Conservation (phyloP, 2,113 vertebrate genomes). For the Megalops atlanticus region DNA sequence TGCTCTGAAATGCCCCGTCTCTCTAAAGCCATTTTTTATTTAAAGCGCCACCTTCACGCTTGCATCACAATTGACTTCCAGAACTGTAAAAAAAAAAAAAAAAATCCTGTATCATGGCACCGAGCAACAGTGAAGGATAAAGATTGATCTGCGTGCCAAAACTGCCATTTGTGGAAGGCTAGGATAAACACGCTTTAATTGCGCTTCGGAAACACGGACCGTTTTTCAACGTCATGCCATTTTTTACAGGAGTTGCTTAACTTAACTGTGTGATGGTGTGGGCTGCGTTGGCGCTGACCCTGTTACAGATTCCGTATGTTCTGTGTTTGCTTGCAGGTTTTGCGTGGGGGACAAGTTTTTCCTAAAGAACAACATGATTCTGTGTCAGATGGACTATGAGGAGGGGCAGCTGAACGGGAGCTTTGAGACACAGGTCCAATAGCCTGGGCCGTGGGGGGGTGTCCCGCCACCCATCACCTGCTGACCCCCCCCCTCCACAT, state of each 20-base stretch:
- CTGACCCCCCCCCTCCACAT: slow-evolving; percentile 55
- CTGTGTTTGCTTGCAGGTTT: slow-evolving; percentile 80
- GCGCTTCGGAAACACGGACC: slow-evolving; percentile 19
- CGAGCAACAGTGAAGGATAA: too few species aligned
- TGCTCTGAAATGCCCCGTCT: slow-evolving; percentile 42
- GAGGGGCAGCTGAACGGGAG: slow-evolving; percentile 98
- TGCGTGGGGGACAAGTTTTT: slow-evolving; percentile 99
- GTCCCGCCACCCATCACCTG: too few species aligned
- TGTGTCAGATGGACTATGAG: slow-evolving; percentile 99
- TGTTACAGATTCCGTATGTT: slow-evolving; percentile 30
- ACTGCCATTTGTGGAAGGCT: too few species aligned
- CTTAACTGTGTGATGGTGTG: neutral
- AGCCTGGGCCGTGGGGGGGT: slow-evolving; percentile 60
- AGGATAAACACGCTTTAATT: slow-evolving; percentile 24
- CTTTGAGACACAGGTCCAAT: slow-evolving; percentile 98
- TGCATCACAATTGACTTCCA: slow-evolving; percentile 49
- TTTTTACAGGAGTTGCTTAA: too few species aligned
- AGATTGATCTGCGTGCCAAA: too few species aligned
- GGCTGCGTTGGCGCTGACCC: neutral
- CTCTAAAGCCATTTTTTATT: slow-evolving; percentile 43
- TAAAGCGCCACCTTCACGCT: slow-evolving; percentile 52
- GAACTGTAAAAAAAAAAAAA: too few species aligned
- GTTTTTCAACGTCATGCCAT: too few species aligned
- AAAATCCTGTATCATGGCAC: too few species aligned
- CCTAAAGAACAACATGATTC: slow-evolving; percentile 99